Base-by-base conservation (phyloP, 2,888 invertebrate genomes). In the Cynaeus angustus region DNA sequence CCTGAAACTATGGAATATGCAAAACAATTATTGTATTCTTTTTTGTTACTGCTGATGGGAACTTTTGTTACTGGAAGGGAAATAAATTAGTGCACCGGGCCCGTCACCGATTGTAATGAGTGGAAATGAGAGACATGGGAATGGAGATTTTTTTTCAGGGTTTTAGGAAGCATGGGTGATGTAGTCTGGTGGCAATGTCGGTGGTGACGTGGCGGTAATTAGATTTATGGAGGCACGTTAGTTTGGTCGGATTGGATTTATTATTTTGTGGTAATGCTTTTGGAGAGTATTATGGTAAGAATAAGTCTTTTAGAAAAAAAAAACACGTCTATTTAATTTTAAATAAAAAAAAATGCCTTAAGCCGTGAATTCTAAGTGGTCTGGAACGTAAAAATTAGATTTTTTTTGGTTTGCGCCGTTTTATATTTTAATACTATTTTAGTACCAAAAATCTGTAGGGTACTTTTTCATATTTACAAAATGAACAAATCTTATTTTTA, bases 1-100 rank as follows among this genome's bases (percentile, higher is more conserved):
- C 70, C 69, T 75, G 75, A 76, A 76, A 76, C 75, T 72, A 69
- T 72, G 45, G 66, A 53, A 64, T 72, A 70, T 70, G 66, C 72
- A 72, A 33, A 56, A 41, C 55, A 9, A 21, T 6, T 21, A 13
- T 45, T 62, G 45, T 41, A 30, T 48, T 48, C 21, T 59, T 71
- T 68, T 64, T 55, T 53, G 41, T 33, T 50, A 46, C 14, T 58
- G 41, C 12, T 38, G 33, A 33, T 41, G 41, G 41, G 43, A 16
- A 55, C 68, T 65, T 55, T 72, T 73, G 73, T 70, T 68, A 53
- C 30, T 21, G 53, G 58, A 52, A 53, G 64, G 56, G 65, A 75
- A 72, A 73, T 71, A 73, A 73, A 73, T 75, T 75, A 66, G 70
- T 33, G 56, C 52, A 52, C 28, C 64, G 50, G 64, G 52, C 64